Base-by-base conservation (phyloP, 1,140 invertebrate genomes). In the Drosophila mauritiana region DNA sequence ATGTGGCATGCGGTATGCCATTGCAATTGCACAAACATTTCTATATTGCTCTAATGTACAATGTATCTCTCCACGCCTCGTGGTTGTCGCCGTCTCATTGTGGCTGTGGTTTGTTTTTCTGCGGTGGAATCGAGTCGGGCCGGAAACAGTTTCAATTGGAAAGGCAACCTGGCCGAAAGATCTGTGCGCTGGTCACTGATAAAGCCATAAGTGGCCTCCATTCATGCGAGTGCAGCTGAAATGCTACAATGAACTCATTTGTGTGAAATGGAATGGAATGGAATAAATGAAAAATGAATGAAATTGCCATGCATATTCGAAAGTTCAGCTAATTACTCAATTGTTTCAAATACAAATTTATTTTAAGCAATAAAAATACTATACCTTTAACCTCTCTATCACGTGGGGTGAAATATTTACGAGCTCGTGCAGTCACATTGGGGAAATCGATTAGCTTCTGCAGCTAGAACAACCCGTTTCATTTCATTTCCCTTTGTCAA, bases 1-100 rank as follows among this genome's bases (percentile, higher is more conserved):
- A 69, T 77, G 74, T 81, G 81, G 81, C 82, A 85, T 78, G 81
- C 63, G 63, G 63, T 59, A 78, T 86, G 82, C 69, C 69, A 77
- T 63, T 74, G 78, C 82, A 77, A 78, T 85, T 81, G 78, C 82
- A 73, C 48, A 31, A 46, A 67, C 73, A 76, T 78, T 73, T 65
- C 74, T 67, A 69, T 72, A 72, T 62, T 63, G 51, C 40, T 36
- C 54, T 68, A 69, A 69, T 67, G 65, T 67, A 36, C 59, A 69
- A 69, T 67, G 65, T 67, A 36, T 69, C 43, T 69, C 48, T 62
- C 37, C 37, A 42, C 11, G 43, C 15, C 54, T 48, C 43, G 25
- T 39, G 34, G 34, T 37, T 55, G 61, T 37, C 34, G 51, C 65
- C 46, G 65, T 53, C 48, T 49, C 20, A 39, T 52, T 40, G 46